A percentile compares a stretch with the other conserved stretches of the same genome.
These are phyloP conservation scores for Xenentodon cancila DNA, from an alignment of 2,797 vertebrate species.

Conservation along the genomic window DNA sequence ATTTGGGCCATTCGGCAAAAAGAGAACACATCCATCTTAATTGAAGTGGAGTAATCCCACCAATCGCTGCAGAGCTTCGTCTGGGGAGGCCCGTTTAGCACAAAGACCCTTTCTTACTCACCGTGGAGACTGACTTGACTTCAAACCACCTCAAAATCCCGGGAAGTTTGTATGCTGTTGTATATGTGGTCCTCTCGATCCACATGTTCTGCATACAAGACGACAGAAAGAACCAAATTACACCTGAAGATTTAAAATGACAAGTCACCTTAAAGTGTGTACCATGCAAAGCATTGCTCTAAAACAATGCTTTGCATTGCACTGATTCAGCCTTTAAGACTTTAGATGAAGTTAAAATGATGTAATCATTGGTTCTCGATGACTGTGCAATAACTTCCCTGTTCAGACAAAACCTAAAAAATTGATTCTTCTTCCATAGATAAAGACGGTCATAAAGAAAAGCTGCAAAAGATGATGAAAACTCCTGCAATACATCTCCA, in stretches of 20 bases:
- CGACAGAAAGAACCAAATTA: not conserved
- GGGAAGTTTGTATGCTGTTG: constrained; percentile 84
- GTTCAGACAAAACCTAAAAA: constrained; percentile 15
- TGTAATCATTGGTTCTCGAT: not conserved
- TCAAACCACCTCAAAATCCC: constrained; percentile 88
- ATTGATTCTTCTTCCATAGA: constrained; percentile 17
- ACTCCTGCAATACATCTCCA: constrained; percentile 4
- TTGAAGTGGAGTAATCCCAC: constrained; percentile 71
- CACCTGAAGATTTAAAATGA: not conserved
- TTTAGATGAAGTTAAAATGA: too few relatives aligned
- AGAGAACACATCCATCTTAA: constrained; percentile 51
- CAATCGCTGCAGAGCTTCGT: constrained; percentile 57
- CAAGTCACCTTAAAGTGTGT: too few relatives aligned
- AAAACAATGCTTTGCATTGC: too few relatives aligned
- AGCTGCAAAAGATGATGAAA: constrained; percentile 6
- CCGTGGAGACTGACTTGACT: constrained; percentile 79
- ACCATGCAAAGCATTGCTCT: too few relatives aligned
- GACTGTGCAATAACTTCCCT: constrained; percentile 31
- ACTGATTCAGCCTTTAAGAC: too few relatives aligned
- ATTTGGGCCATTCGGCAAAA: constrained; percentile 46
- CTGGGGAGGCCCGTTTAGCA: constrained; percentile 36
- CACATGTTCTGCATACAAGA: constrained; percentile 82
- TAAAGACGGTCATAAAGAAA: constrained; percentile 5
- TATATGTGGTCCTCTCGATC: constrained; percentile 85
- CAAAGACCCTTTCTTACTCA: constrained; percentile 66